Base-by-base conservation (phyloP, 2,888 invertebrate genomes). In the Chironomus tentans region DNA sequence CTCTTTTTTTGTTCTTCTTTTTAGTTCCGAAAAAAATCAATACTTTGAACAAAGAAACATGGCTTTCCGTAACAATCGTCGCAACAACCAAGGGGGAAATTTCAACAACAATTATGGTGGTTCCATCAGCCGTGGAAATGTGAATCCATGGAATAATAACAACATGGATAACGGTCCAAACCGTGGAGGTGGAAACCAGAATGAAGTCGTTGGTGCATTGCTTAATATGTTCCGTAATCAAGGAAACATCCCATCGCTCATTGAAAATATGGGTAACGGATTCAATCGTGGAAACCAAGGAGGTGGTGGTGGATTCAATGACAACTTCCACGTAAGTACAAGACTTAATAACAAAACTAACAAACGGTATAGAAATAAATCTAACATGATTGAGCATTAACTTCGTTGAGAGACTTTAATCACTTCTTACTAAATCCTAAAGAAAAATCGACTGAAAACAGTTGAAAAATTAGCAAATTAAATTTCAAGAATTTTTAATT, bases 91-190 rank as follows among this genome's bases (percentile, higher is more conserved):
- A 38, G n/a, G 82, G 47, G 82, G 81, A 47, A 81, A 81, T 48
- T 82, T 82, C 77, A 81, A 81, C 22, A 81, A 81, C 77, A 82
- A 82, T 62, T 76, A 76, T 72, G 78, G 78, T 38, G 78, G 78
- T 13, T 56, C 73, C 3, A 77, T 78, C 28, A 78, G 78, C 68
- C 77, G 79, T 22, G 74, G 75, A 1, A 76, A 76, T 18, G 69
- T 69, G 3, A 76, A 76, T 69, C 68, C 68, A 38, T 69, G 76
- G 69, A 69, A 69, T 12, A 69, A 69, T 46, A 69, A 69, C n/a
- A n/a, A n/a, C 15, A 69, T 38, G 38, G 38, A 69, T n/a, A 47
- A 68, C 7, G 65, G 65, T 10, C 38, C 62, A 24, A 65, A 7
- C 13, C 28, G 28, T 46, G 69, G 68, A 1, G 56, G 56, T 47